Evolutionary conservation across 1,140 invertebrate species (phyloP).

Genomic region (Drosophila biarmipes): DNA sequence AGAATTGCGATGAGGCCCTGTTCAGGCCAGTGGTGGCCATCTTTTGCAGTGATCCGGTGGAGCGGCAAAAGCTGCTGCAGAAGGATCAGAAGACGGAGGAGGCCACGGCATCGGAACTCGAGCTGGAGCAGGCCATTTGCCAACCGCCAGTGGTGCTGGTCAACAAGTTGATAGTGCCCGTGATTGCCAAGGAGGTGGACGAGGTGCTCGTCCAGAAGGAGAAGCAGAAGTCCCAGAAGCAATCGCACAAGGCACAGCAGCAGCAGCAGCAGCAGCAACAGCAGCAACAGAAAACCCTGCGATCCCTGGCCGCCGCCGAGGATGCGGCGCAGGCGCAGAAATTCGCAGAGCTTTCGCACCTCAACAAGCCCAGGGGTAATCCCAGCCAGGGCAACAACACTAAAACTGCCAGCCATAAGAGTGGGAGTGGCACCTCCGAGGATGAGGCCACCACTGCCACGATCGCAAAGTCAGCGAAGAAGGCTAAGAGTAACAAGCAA

Average conservation of each 20-base stretch:
- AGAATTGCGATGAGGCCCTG: conserved; percentile 87
- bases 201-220: conserved; percentile 84
- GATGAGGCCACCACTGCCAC: conserved; percentile 32
- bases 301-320: conserved; percentile 82
- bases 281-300: conserved; percentile 61
- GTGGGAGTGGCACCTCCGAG: conserved; percentile 52
- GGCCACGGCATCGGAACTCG: background rate
- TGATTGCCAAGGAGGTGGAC: conserved; percentile 83
- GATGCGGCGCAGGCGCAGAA: conserved; percentile 56
- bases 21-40: conserved; percentile 87
- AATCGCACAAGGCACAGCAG: conserved; percentile 81
- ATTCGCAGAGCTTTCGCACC: conserved; percentile 60
- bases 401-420: conserved; percentile 42
- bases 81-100: conserved; percentile 17
- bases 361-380: conserved; percentile 60
- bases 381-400: conserved; percentile 11
- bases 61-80: conserved; percentile 49
- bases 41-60: conserved; percentile 70
- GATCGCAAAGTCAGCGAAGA: conserved; percentile 33
- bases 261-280: conserved; percentile 64
- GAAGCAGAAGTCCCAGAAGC: conserved; percentile 84
- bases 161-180: conserved; percentile 79
- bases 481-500: conserved; percentile 39
- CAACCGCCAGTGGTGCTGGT: conserved; percentile 70
- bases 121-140: conserved; percentile 18